Base-by-base conservation (phyloP, 1,140 invertebrate species). In the Tetraneura akinire region DNA sequence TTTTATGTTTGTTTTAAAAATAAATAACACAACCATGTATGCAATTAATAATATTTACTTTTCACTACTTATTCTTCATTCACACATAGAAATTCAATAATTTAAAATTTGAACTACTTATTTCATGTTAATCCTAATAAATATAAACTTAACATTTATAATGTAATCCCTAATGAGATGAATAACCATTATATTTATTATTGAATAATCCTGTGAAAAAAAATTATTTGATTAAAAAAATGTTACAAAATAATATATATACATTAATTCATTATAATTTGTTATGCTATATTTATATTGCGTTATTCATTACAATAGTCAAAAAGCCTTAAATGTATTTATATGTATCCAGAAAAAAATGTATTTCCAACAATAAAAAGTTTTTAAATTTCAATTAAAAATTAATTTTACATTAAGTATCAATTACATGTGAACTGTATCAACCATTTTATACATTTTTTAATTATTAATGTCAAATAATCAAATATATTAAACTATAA, bases 1-100 rank as follows among this genome's bases (percentile, higher is more conserved):
- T 74, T 74, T 74, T 26, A 78, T 78, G 37, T 62, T 78, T 47
- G 42, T 62, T 78, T 62, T 60, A 78, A 78, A 78, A 78, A 78
- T 78, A 78, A 78, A 78, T 78, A 78, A 78, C 74, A 78, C 74
- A 78, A 78, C 74, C 55, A 78, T 47, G 74, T 73, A 78, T 21
- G 60, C 62, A 45, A 60, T 1, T 47, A n/a, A 8, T 37, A 8
- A 55, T 8, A 11, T 47, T 78, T 6, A 10, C 16, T 78, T 78
- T n/a, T n/a, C n/a, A 32, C 74, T 47, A 62, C 23, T 62, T n/a
- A n/a, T 78, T 76, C 73, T 78, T 78, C 74, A 62, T 78, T 60
- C 37, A 62, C 53, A 57, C 23, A 23, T 76, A 10, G 53, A 60
- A 76, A 37, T 4, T 37, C 32, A 37, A 37, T 4, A 37, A 74